Percentiles rank a stretch among this genome's conserved stretches.
These are phyloP conservation scores for Archivesica marissinica DNA, from an alignment of 1,140 invertebrate genomes.

Conservation along the genomic window DNA sequence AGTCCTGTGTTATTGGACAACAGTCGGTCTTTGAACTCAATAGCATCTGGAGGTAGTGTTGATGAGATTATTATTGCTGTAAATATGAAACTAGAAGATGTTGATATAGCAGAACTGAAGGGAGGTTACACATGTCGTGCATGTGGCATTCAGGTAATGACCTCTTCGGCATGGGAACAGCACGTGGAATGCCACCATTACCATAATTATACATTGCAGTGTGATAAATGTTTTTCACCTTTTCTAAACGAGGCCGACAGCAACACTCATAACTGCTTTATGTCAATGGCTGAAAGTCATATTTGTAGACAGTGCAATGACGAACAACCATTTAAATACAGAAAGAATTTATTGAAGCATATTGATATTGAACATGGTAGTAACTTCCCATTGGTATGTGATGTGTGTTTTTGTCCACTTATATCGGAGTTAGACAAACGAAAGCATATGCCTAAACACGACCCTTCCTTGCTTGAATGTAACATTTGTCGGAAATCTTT, in stretches of 20 bases:
- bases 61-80: neutral
- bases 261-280: neutral
- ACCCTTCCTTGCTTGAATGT: neutral
- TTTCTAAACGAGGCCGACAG: neutral
- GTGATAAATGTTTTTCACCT: neutral
- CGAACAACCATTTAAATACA: neutral
- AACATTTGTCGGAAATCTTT: neutral
- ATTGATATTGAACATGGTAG: neutral
- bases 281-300: neutral
- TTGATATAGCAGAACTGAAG: neutral
- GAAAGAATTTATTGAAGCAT: neutral
- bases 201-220: neutral
- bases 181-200: neutral
- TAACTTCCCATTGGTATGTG: neutral
- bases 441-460: conserved; percentile 20
- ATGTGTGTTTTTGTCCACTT: neutral
- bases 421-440: conserved; percentile 23
- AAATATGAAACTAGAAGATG: neutral
- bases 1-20: no score
- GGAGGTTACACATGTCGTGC: neutral
- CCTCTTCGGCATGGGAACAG: neutral
- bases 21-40: neutral
- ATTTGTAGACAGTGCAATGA: neutral
- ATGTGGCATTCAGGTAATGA: neutral
- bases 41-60: no score